Percentiles rank a stretch among this genome's conserved stretches.
phyloP scores from a whole-genome alignment of 1,140 invertebrate genomes.

The Saxidomus purpurata region DNA sequence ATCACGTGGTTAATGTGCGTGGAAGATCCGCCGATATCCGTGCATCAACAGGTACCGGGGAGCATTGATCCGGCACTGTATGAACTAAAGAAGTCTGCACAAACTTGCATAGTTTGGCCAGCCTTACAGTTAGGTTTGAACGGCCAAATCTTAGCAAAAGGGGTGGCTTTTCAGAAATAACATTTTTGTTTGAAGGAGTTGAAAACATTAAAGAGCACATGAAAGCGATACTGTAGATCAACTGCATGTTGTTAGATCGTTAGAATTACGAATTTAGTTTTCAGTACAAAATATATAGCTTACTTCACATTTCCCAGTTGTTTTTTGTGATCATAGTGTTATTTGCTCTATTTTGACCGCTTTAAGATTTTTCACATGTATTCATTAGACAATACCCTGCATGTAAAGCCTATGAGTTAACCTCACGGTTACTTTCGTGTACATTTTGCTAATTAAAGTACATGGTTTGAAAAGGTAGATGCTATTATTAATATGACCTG shows the following conservation, averaged over 20 bases:
- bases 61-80: not conserved
- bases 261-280: not conserved
- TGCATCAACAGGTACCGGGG: not conserved
- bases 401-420: too few species aligned
- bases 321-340: too few species aligned
- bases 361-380: too few species aligned
- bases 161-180: not conserved
- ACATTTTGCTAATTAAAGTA: too few species aligned
- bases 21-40: slow-evolving; percentile 40
- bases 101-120: not conserved
- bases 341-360: too few species aligned
- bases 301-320: too few species aligned
- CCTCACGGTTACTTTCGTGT: too few species aligned
- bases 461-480: too few species aligned
- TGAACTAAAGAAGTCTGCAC: not conserved
- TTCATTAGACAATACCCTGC: too few species aligned
- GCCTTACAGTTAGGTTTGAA: not conserved
- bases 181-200: not conserved
- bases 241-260: not conserved
- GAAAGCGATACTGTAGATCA: too few species aligned
- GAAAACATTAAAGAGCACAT: not conserved
- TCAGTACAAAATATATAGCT: too few species aligned
- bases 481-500: too few species aligned
- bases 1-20: slow-evolving; percentile 50
- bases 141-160: not conserved